Conservation (phyloP, 2,797 vertebrate genomes). For the Microctenopoma steveboyesi region DNA sequence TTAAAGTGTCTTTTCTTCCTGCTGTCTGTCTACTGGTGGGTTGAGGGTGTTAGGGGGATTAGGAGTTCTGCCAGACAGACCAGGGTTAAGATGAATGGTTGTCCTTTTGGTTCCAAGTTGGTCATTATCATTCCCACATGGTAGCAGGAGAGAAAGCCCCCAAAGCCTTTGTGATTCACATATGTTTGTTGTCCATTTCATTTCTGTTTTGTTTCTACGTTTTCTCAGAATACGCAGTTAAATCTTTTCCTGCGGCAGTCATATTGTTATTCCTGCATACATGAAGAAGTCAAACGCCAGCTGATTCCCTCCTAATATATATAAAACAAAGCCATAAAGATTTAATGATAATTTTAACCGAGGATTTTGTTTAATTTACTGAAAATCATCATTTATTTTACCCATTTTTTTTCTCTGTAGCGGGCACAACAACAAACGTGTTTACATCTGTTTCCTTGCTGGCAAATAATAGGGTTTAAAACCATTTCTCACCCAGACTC, state of each 20-base stretch:
- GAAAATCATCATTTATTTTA: not conserved
- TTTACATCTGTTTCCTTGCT: constrained; percentile 81
- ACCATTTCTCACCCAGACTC: constrained; percentile 75
- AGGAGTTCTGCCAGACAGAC: constrained; percentile 82
- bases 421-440: constrained; percentile 62
- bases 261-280: constrained; percentile 21
- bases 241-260: constrained; percentile 36
- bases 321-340: not conserved
- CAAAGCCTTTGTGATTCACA: constrained; percentile 82
- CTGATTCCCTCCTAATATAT: not conserved
- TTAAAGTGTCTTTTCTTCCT: constrained; percentile 80
- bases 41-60: constrained; percentile 85
- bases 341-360: not conserved
- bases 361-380: not conserved
- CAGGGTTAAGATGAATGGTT: constrained; percentile 87
- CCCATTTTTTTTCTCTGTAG: constrained; percentile 4
- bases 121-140: constrained; percentile 88
- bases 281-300: constrained; percentile 6
- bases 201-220: constrained; percentile 73
- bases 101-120: constrained; percentile 86
- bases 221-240: constrained; percentile 52
- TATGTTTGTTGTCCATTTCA: constrained; percentile 64
- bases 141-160: constrained; percentile 86
- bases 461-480: constrained; percentile 83
- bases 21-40: constrained; percentile 80